Conservation (phyloP, 2,888 invertebrate species). For the Caenorhabditis sp. region DNA sequence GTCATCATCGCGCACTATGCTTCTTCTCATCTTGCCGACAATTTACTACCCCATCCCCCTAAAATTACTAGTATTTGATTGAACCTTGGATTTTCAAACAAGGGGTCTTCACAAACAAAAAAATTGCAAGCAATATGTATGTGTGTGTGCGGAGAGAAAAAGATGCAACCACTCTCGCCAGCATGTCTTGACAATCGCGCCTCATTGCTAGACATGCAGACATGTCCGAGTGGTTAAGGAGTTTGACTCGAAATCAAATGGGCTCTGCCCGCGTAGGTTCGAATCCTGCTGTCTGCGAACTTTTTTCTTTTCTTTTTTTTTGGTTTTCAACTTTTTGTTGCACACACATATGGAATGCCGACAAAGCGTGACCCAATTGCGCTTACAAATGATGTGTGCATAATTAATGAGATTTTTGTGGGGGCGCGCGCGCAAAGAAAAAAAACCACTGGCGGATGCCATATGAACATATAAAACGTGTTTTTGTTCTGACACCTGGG, state of each 20-base stretch:
- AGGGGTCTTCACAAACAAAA: too few relatives aligned
- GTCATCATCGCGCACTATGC: background rate
- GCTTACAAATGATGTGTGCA: conserved; percentile 46
- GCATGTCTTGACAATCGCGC: background rate
- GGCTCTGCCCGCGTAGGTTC: conserved; percentile 62
- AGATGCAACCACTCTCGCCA: too few relatives aligned
- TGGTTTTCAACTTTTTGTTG: background rate
- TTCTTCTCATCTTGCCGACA: conserved; percentile 8
- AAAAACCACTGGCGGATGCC: conserved; percentile 5
- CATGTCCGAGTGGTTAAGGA: conserved; percentile 62
- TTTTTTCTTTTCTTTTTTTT: background rate
- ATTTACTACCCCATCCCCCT: background rate
- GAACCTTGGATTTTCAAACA: background rate
- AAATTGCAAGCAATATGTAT: background rate
- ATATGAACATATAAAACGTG: too few relatives aligned
- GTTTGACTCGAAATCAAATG: conserved; percentile 62
- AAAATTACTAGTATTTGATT: background rate
- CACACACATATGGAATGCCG: conserved; percentile 18
- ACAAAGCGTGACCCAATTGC: conserved; percentile 25
- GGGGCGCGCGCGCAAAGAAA: background rate
- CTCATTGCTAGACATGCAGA: conserved; percentile 18
- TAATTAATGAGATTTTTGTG: conserved; percentile 31
- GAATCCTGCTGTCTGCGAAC: conserved; percentile 55
- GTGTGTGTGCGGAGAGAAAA: too few relatives aligned
- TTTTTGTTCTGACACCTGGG: background rate